Evolutionary conservation across 2,113 vertebrate genomes (phyloP), one percentile per base, ranked within the genome.

Genomic region (Hippocampus abdominalis): DNA sequence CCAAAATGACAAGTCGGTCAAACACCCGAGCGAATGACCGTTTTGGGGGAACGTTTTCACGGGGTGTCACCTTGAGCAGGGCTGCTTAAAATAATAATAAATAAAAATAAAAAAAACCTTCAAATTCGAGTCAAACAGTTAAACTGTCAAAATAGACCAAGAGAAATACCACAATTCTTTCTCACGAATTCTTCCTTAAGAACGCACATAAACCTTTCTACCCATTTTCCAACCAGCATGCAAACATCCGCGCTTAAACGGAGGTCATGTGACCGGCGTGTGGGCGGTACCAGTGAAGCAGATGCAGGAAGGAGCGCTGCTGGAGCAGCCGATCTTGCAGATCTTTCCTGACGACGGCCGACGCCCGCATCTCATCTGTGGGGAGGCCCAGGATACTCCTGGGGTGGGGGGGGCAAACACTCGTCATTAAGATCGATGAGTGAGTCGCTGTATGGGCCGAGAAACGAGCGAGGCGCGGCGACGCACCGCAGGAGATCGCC

Each of bases 301-400:
- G 94, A 89, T 96, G 96, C 21, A 99, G 90, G 85, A 93, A 94
- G 0, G 95, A 91, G 68, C 89, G 92, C 90, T 98, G 96, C 73
- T 91, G 89, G 61, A 80, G 83, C 56, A 92, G 76, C 63, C 93
- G 92, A 72, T 94, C 91, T 75, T 92, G 91, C 66, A 94, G 89
- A 59, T 94, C 84, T 60, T 88, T 92, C 81, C 89, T 95, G 80
- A 93, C 86, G 70, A 91, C 74, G 16, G 91, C 90, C 2, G 92
- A 87, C 72, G 75, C 84, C 77, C 94, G 93, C 51, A 96, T 88
- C 79, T 93, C 89, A 29, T 91, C 90, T 60, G 90, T 89, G 63
- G 94, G 91, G 72, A 96, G 91, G 75, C 95, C 94, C 46, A 99
- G 91, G 65, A 97, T 87, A 79, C 93, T 93, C 8, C 97, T 99